Evolutionary conservation across 2,797 vertebrate genomes (phyloP).

Genomic region (Antennarius maculatus): DNA sequence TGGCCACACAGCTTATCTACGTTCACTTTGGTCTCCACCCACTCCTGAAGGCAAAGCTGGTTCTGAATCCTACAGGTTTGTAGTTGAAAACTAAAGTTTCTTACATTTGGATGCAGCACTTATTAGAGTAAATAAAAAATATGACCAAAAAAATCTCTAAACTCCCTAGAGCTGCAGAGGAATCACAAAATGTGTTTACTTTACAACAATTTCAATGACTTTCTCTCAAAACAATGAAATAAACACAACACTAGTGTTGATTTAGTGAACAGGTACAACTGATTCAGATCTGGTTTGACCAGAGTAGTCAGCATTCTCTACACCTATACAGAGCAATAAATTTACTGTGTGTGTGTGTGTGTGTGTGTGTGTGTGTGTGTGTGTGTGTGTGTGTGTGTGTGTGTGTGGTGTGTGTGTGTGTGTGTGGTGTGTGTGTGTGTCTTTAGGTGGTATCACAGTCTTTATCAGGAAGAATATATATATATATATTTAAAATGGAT

Average conservation of each 20-base stretch:
- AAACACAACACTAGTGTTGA: too few species aligned
- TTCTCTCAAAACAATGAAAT: too few species aligned
- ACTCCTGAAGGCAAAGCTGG: too few species aligned
- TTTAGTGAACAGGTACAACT: conserved; percentile 7
- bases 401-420: conserved; percentile 30
- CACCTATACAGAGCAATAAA: conserved; percentile 41
- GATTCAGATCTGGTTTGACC: conserved; percentile 46
- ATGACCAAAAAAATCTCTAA: too few species aligned
- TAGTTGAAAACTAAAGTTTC: too few species aligned
- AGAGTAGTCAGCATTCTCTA: conserved; percentile 40
- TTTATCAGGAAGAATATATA: conserved; percentile 25
- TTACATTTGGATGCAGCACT: too few species aligned
- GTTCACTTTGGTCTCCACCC: too few species aligned
- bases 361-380: conserved; percentile 11
- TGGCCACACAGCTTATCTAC: too few species aligned
- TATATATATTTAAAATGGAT: conserved; percentile 5
- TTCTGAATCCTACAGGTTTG: too few species aligned
- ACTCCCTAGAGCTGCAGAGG: too few species aligned
- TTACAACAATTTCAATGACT: neutral
- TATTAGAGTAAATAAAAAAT: too few species aligned
- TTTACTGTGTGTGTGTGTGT: conserved; percentile 28
- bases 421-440: neutral
- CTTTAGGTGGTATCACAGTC: conserved; percentile 31
- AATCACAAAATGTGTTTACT: neutral
- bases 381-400: conserved; percentile 1